Base-by-base conservation (phyloP, 2,888 invertebrate genomes). In the Cyclophora albipunctata region DNA sequence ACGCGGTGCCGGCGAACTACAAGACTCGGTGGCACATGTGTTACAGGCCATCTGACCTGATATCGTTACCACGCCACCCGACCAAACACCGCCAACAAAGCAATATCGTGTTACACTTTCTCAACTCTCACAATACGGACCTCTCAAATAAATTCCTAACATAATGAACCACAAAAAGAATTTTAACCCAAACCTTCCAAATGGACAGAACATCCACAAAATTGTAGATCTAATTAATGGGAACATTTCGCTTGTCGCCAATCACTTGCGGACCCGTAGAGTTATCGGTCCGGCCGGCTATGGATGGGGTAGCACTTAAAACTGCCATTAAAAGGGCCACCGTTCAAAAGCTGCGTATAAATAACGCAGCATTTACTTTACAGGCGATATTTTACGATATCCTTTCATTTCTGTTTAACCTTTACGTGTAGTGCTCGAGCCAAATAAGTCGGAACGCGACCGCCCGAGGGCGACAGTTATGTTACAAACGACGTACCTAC, bases 341-440 rank as follows among this genome's bases (percentile, higher is more conserved):
- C 76, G 71, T 78, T 83, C 78, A 81, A 84, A 84, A 79, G 81
- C 80, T 67, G 65, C 78, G 73, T 81, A 84, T 84, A 85, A 84
- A 85, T 87, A 84, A 83, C 83, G 69, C 71, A 69, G 77, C 77
- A 75, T 81, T 83, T 81, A 81, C 77, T 71, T 72, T 71, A 66
- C 70, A 71, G 74, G 78, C 77, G 75, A 75, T 78, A 78, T 82
- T 81, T 82, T 75, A 78, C 77, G 72, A 74, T 78, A 78, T 81
- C 76, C 77, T 80, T 80, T 81, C 73, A 76, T 65, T 67, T 58
- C 58, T 62, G 60, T 67, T 65, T 64, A 60, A 48, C 55, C 55
- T 57, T 63, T 64, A 57, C 61, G 68, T 5, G 37, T 37, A 37
- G 4, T 5, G 37, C 37, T 37, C 20, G 20, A 20, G 20, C 20